Percentiles rank a stretch among this genome's conserved stretches.
Evolutionary conservation across 2,888 invertebrate genomes (phyloP).

Genomic region (Melanchra persicariae): DNA sequence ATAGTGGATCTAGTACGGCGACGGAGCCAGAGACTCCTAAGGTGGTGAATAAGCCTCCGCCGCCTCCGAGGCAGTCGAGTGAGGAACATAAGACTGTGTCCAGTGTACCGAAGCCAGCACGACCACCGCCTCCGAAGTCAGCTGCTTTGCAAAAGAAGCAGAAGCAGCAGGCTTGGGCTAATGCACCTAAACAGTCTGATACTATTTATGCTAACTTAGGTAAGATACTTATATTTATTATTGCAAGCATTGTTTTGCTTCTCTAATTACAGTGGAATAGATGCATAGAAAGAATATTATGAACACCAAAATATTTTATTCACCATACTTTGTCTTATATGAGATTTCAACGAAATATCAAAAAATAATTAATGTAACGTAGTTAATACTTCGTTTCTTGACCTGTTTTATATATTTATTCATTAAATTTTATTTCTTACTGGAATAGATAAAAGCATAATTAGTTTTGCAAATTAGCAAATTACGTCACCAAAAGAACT

Average conservation of each 20-base stretch:
- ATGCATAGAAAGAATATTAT: too few species aligned
- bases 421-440: too few species aligned
- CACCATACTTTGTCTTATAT: too few species aligned
- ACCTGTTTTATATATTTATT: too few species aligned
- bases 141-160: conserved; percentile 92
- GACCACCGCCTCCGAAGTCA: conserved; percentile 94
- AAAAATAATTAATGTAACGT: too few species aligned
- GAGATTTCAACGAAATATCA: background rate
- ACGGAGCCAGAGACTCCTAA: conserved; percentile 84
- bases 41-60: conserved; percentile 92
- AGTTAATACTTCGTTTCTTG: too few species aligned
- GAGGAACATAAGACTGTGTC: conserved; percentile 88
- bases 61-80: conserved; percentile 92
- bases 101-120: conserved; percentile 91
- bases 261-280: too few species aligned
- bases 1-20: conserved; percentile 84
- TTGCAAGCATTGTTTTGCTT: background rate
- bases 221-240: conserved; percentile 73
- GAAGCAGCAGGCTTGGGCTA: conserved; percentile 87
- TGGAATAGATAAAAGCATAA: too few species aligned
- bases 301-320: background rate
- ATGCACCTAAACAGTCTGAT: conserved; percentile 82
- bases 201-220: conserved; percentile 96
- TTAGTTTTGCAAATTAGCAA: background rate
- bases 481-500: conserved; percentile 5